phyloP scores from a whole-genome alignment of 2,888 invertebrate genomes.

The Ischnura elegans region DNA sequence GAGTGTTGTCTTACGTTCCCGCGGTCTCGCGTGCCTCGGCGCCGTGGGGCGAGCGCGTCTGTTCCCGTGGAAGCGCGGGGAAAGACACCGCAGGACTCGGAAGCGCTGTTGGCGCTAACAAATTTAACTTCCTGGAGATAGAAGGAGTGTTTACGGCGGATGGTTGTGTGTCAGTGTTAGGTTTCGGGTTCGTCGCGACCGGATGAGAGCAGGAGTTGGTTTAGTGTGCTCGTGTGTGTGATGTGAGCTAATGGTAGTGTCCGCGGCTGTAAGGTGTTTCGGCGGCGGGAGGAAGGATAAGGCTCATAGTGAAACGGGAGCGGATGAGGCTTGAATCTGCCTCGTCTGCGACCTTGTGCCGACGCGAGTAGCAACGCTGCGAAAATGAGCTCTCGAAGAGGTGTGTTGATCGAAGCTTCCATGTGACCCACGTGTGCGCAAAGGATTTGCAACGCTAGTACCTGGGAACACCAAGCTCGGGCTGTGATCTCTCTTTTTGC shows the following conservation, averaged over 20 bases:
- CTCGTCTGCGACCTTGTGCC: not conserved
- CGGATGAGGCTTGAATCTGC: not conserved
- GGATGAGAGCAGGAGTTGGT: not conserved
- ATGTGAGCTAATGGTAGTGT: not conserved
- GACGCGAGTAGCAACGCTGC: not conserved
- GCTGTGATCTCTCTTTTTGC: slow-evolving; percentile 29
- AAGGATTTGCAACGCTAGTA: not conserved
- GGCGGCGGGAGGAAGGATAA: not conserved
- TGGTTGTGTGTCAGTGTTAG: not conserved
- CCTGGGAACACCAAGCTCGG: not conserved
- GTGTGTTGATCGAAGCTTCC: not conserved
- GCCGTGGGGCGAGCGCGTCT: not conserved
- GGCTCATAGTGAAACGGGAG: not conserved
- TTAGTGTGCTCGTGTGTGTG: not conserved
- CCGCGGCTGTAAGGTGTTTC: slow-evolving; percentile 9
- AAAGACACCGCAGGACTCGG: not conserved
- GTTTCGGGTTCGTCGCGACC: not conserved
- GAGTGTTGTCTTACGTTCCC: not conserved
- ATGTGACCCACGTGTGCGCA: slow-evolving; percentile 4
- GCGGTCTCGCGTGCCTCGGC: not conserved
- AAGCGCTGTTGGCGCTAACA: not conserved
- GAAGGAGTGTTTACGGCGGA: not conserved
- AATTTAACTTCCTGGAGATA: not conserved
- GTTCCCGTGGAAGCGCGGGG: not conserved
- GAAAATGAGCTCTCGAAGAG: not conserved